Evolutionary conservation across 2,113 vertebrate genomes (phyloP).

Genomic region (Deroptyus accipitrinus): DNA sequence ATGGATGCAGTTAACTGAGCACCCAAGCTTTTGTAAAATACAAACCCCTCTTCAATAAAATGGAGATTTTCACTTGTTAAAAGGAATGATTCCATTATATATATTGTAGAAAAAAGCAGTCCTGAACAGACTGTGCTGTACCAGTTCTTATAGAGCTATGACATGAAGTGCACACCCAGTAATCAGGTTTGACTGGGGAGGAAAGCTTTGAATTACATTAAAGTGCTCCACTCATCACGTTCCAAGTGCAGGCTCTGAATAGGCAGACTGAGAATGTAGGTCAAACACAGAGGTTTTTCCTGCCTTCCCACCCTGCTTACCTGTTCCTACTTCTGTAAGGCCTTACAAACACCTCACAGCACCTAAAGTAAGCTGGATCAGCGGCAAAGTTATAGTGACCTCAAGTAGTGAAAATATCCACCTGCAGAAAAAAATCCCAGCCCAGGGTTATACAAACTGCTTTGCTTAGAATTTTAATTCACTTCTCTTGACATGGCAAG

Average conservation of each 20-base stretch:
- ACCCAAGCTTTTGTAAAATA: background rate
- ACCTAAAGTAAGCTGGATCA: too few relatives aligned
- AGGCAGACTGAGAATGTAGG: background rate
- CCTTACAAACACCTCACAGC: too few relatives aligned
- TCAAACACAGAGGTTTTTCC: background rate
- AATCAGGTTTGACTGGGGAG: background rate
- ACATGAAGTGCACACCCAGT: background rate
- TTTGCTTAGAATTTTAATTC: background rate
- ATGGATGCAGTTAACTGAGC: background rate
- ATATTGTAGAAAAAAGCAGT: background rate
- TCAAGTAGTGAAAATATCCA: background rate
- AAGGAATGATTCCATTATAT: accelerated
- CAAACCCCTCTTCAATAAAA: background rate
- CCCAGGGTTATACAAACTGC: background rate
- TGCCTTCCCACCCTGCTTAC: background rate
- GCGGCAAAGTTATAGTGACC: background rate
- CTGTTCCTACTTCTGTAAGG: background rate
- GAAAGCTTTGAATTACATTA: background rate
- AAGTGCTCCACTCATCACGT: background rate
- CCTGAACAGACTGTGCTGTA: background rate
- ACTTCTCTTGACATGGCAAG: background rate
- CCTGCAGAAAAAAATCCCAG: background rate
- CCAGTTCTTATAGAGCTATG: background rate
- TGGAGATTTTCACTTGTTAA: background rate
- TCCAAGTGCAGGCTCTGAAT: accelerated